A percentile compares a stretch with the other conserved stretches of the same genome.
Conservation (phyloP, 2,888 invertebrate genomes). For the Tyria jacobaeae region DNA sequence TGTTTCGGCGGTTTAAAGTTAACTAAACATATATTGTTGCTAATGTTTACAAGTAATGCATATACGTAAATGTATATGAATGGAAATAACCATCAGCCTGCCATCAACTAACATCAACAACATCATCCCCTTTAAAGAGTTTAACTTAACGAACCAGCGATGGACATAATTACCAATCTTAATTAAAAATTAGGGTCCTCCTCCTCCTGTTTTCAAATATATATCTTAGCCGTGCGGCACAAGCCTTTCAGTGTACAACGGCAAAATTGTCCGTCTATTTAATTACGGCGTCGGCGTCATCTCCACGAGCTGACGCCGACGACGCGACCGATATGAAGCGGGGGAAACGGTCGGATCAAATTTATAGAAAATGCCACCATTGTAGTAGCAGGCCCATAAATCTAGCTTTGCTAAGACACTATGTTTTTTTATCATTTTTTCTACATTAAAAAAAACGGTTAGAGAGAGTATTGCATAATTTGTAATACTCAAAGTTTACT, state of each 20-base stretch:
- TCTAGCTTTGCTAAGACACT: no score
- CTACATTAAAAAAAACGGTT: no score
- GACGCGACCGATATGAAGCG: no score
- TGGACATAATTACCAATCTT: conserved; percentile 14
- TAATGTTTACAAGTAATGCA: background rate
- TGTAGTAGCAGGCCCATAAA: no score
- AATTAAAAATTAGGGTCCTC: conserved; percentile 16
- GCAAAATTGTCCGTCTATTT: conserved; percentile 47
- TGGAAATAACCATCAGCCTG: background rate
- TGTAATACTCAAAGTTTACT: no score
- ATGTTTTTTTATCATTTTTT: no score
- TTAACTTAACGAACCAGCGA: conserved; percentile 3
- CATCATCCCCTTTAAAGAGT: conserved; percentile 3
- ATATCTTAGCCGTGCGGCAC: background rate
- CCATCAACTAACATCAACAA: background rate
- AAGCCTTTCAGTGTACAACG: conserved; percentile 22
- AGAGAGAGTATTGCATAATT: no score
- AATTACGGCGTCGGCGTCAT: conserved; percentile 61
- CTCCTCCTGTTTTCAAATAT: conserved; percentile 7
- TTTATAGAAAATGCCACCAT: background rate
- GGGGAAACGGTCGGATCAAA: background rate
- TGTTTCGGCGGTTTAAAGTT: background rate
- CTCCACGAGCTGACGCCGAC: conserved; percentile 27
- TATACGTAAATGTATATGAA: no score
- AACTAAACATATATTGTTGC: no score